Base-by-base conservation (phyloP, 2,888 invertebrate genomes). In the Chrysolina haemoptera region DNA sequence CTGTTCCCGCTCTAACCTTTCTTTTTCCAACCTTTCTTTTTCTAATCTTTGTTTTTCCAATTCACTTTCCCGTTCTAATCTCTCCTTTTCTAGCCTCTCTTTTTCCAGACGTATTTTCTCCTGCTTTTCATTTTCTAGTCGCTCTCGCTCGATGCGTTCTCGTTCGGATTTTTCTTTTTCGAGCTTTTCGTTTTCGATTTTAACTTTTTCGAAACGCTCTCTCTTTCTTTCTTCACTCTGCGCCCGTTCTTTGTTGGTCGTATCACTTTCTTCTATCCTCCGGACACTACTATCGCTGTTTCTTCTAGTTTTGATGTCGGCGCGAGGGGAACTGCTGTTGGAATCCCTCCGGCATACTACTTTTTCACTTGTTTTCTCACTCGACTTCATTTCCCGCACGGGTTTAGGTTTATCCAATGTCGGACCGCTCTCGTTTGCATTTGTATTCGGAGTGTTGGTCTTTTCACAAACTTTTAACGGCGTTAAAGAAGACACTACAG, bases 1-100 rank as follows among this genome's bases (percentile, higher is more conserved):
- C 73, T 79, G 81, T 71, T 86, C 86, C 50, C 84, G 86, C 64
- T 89, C 88, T 27, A 86, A 74, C 62, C 85, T 83, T 71, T 87
- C 86, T 82, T 86, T 88, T 75, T 90, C 90, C 83, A 83, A 76
- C 16, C 84, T 81, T 74, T 88, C 87, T 74, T 86, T 87, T 55
- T 88, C 88, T 78, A 86, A 78, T 73, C 88, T 81, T 73, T 87
- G 85, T 74, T 84, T 84, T 62, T 84, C 84, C 71, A 79, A 78
- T 72, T 79, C 87, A 89, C 89, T 86, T 74, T 86, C 85, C 74
- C 84, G 83, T 71, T 84, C 84, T 68, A 82, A 76, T 67, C 85
- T 83, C 70, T 87, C 87, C 82, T 86, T 88, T 75, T 90, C 90
- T 82, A 84, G 78, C 35, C 84, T 82, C 46, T 89, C 89, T 59